Evolutionary conservation across 2,888 invertebrate genomes (phyloP).

Genomic region (Nyleta sp.): DNA sequence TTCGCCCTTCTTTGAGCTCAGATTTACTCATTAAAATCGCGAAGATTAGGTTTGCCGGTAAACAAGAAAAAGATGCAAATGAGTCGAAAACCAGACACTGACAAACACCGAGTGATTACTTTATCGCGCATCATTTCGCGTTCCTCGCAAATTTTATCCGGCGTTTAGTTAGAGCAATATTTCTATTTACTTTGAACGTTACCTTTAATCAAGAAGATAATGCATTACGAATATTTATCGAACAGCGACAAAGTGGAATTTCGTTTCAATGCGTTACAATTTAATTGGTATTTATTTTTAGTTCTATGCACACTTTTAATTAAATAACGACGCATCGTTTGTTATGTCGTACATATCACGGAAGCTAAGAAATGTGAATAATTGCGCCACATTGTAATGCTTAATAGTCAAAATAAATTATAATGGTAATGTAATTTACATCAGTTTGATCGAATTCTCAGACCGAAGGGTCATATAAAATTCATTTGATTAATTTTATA

Average conservation of each 20-base stretch:
- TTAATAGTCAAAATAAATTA: too few relatives aligned
- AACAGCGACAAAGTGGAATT: slow-evolving; percentile 4
- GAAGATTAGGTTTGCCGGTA: slow-evolving; percentile 25
- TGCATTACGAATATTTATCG: slow-evolving; percentile 6
- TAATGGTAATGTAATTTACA: too few relatives aligned
- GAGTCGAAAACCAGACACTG: slow-evolving; percentile 7
- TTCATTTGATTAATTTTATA: too few relatives aligned
- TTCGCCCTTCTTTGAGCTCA: slow-evolving; percentile 22
- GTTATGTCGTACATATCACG: neutral
- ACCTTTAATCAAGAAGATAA: slow-evolving; percentile 27
- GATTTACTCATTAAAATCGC: slow-evolving; percentile 42
- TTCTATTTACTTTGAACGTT: slow-evolving; percentile 23
- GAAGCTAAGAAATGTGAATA: neutral
- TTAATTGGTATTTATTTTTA: slow-evolving; percentile 10
- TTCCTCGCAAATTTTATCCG: slow-evolving; percentile 13
- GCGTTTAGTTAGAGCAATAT: slow-evolving; percentile 10
- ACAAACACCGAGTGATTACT: slow-evolving; percentile 30
- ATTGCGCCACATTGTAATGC: too few relatives aligned
- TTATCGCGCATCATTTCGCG: slow-evolving; percentile 32
- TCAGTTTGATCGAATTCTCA: too few relatives aligned
- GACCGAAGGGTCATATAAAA: too few relatives aligned
- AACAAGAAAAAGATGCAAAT: slow-evolving; percentile 36
- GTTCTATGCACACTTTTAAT: neutral
- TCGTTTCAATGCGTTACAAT: neutral
- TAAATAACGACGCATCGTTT: slow-evolving; percentile 15